These are phyloP conservation scores for Argopecten irradians DNA, from an alignment of 1,140 invertebrate genomes.

Conservation along the genomic window DNA sequence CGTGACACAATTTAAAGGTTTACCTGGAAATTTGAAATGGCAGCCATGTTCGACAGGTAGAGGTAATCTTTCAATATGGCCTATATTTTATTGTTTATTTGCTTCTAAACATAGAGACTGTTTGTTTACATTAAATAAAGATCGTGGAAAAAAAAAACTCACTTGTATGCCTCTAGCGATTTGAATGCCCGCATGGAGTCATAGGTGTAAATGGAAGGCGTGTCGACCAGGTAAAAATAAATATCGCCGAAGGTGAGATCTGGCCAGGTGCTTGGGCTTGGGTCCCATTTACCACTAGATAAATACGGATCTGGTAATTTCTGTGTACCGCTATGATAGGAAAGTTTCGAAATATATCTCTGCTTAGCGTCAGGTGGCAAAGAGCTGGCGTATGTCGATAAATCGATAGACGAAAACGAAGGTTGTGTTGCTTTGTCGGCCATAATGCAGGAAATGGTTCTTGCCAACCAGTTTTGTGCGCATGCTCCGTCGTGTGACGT, in stretches of 20 bases:
- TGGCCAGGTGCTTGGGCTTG: conserved; percentile 30
- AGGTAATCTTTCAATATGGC: background rate
- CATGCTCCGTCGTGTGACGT: too few relatives aligned
- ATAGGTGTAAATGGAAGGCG: conserved; percentile 27
- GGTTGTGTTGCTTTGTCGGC: too few relatives aligned
- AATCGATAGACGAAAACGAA: too few relatives aligned
- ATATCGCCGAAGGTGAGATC: conserved; percentile 37
- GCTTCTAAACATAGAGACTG: background rate
- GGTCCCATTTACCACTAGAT: background rate
- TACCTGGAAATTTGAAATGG: too few relatives aligned
- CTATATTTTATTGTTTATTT: background rate
- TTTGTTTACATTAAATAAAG: background rate
- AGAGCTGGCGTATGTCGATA: too few relatives aligned
- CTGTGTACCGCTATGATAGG: background rate
- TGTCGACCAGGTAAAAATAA: conserved; percentile 33
- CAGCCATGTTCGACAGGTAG: background rate
- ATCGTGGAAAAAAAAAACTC: background rate
- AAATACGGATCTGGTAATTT: conserved; percentile 24
- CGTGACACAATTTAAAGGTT: background rate
- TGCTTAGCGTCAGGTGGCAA: background rate
- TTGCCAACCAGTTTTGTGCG: too few relatives aligned
- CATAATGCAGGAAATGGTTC: too few relatives aligned
- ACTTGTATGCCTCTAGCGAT: conserved; percentile 44
- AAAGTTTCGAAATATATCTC: background rate
- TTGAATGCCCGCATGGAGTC: conserved; percentile 44